phyloP scores from a whole-genome alignment of 2,113 vertebrate genomes.

The Dasypus novemcinctus region DNA sequence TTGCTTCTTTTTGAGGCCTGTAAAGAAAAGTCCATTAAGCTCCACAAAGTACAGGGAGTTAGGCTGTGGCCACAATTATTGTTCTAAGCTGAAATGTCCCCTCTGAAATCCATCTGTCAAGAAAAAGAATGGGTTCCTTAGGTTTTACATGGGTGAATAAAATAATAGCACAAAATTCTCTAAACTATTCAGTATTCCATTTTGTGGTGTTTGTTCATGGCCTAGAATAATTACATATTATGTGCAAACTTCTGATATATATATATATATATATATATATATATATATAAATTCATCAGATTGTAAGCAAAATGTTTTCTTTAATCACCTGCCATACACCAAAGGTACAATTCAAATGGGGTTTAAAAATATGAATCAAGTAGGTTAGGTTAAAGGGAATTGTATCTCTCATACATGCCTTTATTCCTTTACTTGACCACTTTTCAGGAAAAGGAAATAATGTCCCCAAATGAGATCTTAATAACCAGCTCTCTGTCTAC shows the following conservation, averaged over 20 bases:
- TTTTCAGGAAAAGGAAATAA: constrained; percentile 44
- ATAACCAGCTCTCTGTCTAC: constrained; percentile 48
- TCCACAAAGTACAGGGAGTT: constrained; percentile 38
- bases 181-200: background rate
- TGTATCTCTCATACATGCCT: background rate
- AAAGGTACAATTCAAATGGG: constrained; percentile 1
- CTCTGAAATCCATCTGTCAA: constrained; percentile 49
- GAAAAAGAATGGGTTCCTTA: constrained; percentile 26
- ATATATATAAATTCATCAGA: background rate
- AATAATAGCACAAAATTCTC: background rate
- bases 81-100: constrained; percentile 24
- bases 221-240: background rate
- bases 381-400: constrained; percentile 8
- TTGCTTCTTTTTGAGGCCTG: constrained; percentile 48
- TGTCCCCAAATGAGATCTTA: constrained; percentile 10
- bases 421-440: background rate
- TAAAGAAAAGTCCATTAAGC: constrained; percentile 59
- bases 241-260: constrained; percentile 60
- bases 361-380: background rate
- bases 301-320: constrained; percentile 47
- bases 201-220: constrained; percentile 38
- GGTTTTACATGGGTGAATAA: background rate
- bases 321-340: constrained; percentile 61
- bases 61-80: constrained; percentile 45
- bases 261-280: no score